Evolutionary conservation across 2,888 invertebrate species (phyloP).

Genomic region (Trilocha varians): DNA sequence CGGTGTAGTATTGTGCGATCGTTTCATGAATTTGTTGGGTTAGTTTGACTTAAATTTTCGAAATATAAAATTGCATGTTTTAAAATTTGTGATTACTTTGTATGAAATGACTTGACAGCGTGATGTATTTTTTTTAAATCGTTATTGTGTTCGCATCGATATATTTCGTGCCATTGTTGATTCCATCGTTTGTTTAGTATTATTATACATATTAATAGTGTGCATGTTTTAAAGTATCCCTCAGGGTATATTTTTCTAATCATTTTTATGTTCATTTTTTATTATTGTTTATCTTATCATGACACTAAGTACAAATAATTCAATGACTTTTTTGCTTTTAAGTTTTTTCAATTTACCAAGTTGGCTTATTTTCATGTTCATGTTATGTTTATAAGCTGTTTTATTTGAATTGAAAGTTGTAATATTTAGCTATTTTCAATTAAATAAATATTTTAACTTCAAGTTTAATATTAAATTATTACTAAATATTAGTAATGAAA

Average conservation of each 20-base stretch:
- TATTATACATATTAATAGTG: neutral
- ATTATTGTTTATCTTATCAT: neutral
- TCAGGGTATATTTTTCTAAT: neutral
- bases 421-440: too few relatives aligned
- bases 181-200: neutral
- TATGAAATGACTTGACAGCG: neutral
- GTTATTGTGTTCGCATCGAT: neutral
- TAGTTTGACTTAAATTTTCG: neutral
- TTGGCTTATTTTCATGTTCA: too few relatives aligned
- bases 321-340: neutral
- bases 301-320: conserved; percentile 6
- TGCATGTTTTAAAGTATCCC: neutral
- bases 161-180: neutral
- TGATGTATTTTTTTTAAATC: neutral
- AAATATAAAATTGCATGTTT: neutral
- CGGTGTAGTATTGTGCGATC: too few relatives aligned
- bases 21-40: too few relatives aligned
- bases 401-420: too few relatives aligned
- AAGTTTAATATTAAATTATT: neutral
- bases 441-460: neutral
- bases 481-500: neutral
- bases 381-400: too few relatives aligned
- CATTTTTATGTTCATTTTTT: conserved; percentile 1
- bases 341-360: too few relatives aligned
- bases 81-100: neutral